Base-by-base conservation (phyloP, 2,888 invertebrate species). In the Temnothorax unifasciatus region DNA sequence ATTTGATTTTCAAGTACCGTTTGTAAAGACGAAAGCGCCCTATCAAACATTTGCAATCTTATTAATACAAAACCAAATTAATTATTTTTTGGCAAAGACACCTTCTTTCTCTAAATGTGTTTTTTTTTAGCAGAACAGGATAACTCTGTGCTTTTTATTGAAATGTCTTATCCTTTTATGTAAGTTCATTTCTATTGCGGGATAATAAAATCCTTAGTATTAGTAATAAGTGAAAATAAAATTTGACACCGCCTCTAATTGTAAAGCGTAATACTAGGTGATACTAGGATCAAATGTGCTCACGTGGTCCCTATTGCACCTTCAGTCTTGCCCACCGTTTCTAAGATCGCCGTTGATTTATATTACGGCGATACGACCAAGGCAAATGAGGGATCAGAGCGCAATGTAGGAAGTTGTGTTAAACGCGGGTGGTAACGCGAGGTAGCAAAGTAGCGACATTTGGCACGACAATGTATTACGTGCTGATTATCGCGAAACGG, bases 381-480 rank as follows among this genome's bases (percentile, higher is more conserved):
- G 38, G 75, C 59, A 81, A 81, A 74, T 81, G 79, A 81, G 79
- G 59, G 79, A 81, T 81, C 79, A 74, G 75, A 47, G 75, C 34
- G 34, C 47, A 59, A 47, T 21, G 59, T 47, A 75, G 79, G 79
- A 81, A 81, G 75, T 81, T 81, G 79, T 75, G 79, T 59, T 81
- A 74, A 81, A 81, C 79, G 79, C 79, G 76, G 21, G 75, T 74
- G 75, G 79, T 81, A 81, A 81, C 79, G 76, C 79, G 59, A 81
- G 59, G 47, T 29, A 59, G 74, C 77, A 41, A 79, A 79, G 57
- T 74, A 59, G 59, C 34, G 79, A 81, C 76, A 81, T 81, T 81
- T 75, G 79, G 79, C 79, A 81, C 79, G 79, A 81, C 76, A 75
- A 81, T 75, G 59, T 59, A 74, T 81, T 75, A 81, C 59, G 75